Conservation (phyloP, 2,888 invertebrate genomes). For the Dicranocentrus wangi region DNA sequence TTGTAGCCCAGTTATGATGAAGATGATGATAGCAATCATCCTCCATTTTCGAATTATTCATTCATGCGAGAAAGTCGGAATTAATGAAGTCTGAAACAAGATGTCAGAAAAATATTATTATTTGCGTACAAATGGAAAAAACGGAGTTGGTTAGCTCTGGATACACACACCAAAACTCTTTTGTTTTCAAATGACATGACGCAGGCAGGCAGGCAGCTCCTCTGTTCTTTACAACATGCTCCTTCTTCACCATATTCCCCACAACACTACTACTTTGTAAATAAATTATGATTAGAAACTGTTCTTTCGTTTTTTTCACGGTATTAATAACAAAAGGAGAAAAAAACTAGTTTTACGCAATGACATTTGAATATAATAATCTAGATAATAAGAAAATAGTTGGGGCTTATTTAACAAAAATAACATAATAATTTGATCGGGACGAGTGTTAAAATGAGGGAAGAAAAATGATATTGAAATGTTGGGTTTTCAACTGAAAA, state of each 20-base stretch:
- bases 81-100: constrained; percentile 60
- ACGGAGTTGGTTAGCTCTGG: too few relatives aligned
- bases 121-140: constrained; percentile 38
- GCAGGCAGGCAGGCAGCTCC: too few relatives aligned
- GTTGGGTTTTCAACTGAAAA: too few relatives aligned
- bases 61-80: constrained; percentile 31
- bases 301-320: too few relatives aligned
- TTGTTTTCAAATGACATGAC: constrained; percentile 18
- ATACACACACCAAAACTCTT: constrained; percentile 20
- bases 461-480: too few relatives aligned
- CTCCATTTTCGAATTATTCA: constrained; percentile 48
- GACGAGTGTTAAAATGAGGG: too few relatives aligned
- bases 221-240: too few relatives aligned
- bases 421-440: too few relatives aligned
- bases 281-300: too few relatives aligned
- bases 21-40: constrained; percentile 49
- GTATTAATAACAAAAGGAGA: neutral
- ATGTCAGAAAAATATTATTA: constrained; percentile 57
- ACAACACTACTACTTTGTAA: too few relatives aligned
- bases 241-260: too few relatives aligned
- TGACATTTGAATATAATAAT: constrained; percentile 37
- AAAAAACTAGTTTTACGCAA: neutral
- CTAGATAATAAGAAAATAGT: constrained; percentile 55
- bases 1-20: neutral
- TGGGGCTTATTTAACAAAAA: too few relatives aligned